Evolutionary conservation across 2,113 vertebrate genomes (phyloP).

Genomic region (Anhinga anhinga): DNA sequence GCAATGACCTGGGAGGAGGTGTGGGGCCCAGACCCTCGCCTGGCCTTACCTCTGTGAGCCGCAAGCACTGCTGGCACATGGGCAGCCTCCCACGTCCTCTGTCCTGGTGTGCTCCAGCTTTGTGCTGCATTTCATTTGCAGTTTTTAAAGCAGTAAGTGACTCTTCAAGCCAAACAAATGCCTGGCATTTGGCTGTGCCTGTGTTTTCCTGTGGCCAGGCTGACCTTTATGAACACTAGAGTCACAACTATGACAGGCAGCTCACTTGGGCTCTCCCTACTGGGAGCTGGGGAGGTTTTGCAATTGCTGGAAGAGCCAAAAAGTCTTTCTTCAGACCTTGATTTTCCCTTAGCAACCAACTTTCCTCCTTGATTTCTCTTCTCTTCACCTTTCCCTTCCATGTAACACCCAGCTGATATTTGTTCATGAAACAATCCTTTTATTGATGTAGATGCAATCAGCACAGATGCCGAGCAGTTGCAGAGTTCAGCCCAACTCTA

Average conservation of each 20-base stretch:
- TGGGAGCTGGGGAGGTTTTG: conserved; percentile 25
- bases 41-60: neutral
- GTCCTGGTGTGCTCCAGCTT: neutral
- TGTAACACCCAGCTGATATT: neutral
- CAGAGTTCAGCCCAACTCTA: neutral
- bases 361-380: conserved; percentile 27
- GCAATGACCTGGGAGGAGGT: neutral
- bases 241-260: neutral
- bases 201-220: conserved; percentile 16
- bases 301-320: conserved; percentile 25
- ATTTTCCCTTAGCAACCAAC: conserved; percentile 21
- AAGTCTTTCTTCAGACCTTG: conserved; percentile 28
- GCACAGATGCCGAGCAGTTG: neutral
- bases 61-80: neutral
- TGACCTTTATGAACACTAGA: conserved; percentile 42
- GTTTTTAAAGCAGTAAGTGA: conserved; percentile 2
- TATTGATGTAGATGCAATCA: conserved; percentile 10
- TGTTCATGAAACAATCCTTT: neutral
- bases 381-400: conserved; percentile 53
- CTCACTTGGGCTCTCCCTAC: conserved; percentile 17
- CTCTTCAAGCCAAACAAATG: neutral
- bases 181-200: conserved; percentile 15
- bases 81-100: neutral
- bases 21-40: neutral
- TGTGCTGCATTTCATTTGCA: neutral